Conservation (phyloP, 2,888 invertebrate species). For the Eristalis pertinax region DNA sequence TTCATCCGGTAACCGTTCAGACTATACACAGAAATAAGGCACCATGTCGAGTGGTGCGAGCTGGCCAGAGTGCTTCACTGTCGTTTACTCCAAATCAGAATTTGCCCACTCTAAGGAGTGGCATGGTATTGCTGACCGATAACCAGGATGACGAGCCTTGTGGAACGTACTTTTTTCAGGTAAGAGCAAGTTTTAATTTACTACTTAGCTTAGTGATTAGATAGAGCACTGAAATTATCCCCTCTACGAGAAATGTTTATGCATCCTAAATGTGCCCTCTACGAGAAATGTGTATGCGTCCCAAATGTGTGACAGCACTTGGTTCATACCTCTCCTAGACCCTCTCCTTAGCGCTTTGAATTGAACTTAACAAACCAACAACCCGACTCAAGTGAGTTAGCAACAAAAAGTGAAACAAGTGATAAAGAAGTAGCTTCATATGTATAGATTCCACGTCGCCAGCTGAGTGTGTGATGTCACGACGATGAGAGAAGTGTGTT, state of each 20-base stretch:
- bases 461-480: not conserved
- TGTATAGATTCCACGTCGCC: not conserved
- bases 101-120: slow-evolving; percentile 86
- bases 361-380: not conserved
- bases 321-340: no score
- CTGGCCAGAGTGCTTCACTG: slow-evolving; percentile 94
- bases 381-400: not conserved
- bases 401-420: not conserved
- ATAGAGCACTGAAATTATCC: no score
- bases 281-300: no score
- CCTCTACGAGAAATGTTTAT: no score
- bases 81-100: slow-evolving; percentile 82
- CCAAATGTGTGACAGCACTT: no score
- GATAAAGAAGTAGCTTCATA: not conserved
- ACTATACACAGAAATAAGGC: slow-evolving; percentile 96
- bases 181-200: slow-evolving; percentile 72
- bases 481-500: not conserved
- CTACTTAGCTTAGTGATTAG: no score
- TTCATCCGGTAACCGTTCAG: slow-evolving; percentile 88
- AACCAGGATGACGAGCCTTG: slow-evolving; percentile 82
- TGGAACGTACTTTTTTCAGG: slow-evolving; percentile 86
- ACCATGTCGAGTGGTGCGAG: slow-evolving; percentile 92
- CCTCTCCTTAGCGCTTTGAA: no score
- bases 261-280: no score
- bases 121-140: slow-evolving; percentile 90